A percentile compares a stretch with the other conserved stretches of the same genome.
Conservation (phyloP, 2,113 vertebrate species). For the Sterrhoptilus dennistouni region DNA sequence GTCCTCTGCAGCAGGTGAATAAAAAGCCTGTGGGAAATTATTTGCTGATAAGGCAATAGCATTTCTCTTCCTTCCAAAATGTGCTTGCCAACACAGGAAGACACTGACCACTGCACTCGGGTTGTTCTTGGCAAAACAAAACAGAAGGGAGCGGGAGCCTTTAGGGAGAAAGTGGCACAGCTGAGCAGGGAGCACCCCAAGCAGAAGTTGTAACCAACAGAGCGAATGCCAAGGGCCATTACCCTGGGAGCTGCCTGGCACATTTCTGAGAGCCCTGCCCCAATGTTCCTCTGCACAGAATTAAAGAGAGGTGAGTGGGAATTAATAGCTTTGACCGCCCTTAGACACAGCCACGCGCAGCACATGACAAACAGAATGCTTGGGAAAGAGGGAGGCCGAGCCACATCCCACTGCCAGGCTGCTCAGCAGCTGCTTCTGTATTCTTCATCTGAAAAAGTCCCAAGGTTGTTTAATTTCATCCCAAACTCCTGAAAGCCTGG, state of each 20-base stretch:
- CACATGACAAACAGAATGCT: not conserved
- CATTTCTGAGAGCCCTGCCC: not conserved
- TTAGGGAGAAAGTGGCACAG: not conserved
- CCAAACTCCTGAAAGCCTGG: not conserved
- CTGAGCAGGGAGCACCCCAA: not conserved
- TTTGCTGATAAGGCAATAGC: not conserved
- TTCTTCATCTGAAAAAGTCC: not conserved
- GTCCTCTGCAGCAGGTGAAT: not conserved
- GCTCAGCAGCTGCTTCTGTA: not conserved
- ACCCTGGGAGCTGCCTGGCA: not conserved
- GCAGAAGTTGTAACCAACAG: rapidly evolving
- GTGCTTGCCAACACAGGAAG: not conserved
- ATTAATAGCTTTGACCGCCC: not conserved
- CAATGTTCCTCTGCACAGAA: not conserved
- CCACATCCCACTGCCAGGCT: rapidly evolving
- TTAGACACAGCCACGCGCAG: rapidly evolving
- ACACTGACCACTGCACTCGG: not conserved
- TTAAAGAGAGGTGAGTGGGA: not conserved
- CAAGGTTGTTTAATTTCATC: not conserved
- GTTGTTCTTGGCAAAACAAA: not conserved
- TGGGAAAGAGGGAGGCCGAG: not conserved
- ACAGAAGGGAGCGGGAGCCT: not conserved
- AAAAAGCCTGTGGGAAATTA: not conserved
- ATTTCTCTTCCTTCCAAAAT: not conserved
- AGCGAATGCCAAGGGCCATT: not conserved